Percentiles rank a stretch among this genome's conserved stretches.
phyloP scores from a whole-genome alignment of 1,140 invertebrate genomes.

The Ephestia elutella region DNA sequence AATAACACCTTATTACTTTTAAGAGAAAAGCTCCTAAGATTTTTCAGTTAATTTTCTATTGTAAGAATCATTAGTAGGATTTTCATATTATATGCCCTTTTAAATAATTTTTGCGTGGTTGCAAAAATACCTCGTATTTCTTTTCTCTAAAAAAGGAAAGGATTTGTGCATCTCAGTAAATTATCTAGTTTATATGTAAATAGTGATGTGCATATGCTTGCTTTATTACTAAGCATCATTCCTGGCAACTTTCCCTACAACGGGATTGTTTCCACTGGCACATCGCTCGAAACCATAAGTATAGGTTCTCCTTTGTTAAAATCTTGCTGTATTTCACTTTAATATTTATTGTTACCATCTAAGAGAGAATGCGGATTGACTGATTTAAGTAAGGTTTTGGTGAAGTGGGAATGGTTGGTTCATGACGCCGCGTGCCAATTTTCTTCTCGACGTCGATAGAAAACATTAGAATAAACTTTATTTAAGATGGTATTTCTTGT shows the following conservation, averaged over 20 bases:
- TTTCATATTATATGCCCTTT: not conserved
- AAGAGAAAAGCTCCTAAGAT: not conserved
- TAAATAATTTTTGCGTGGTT: too few species aligned
- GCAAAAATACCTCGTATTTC: too few species aligned
- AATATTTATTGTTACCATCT: not conserved
- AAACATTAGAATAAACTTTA: slow-evolving; percentile 13
- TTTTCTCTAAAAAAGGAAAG: not conserved
- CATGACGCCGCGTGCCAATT: slow-evolving; percentile 56
- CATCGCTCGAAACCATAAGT: not conserved
- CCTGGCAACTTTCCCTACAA: not conserved
- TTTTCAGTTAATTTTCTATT: not conserved
- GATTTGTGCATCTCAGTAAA: not conserved
- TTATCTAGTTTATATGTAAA: not conserved
- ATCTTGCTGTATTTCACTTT: not conserved
- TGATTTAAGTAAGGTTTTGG: slow-evolving; percentile 49
- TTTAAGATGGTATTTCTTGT: slow-evolving; percentile 14
- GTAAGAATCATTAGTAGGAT: not conserved
- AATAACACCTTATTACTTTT: not conserved
- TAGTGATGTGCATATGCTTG: not conserved
- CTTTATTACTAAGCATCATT: not conserved
- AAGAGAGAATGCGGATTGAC: slow-evolving; percentile 34
- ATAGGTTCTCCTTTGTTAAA: not conserved
- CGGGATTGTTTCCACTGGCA: not conserved
- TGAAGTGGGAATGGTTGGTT: slow-evolving; percentile 31
- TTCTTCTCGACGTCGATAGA: slow-evolving; percentile 22